phyloP scores from a whole-genome alignment of 2,888 invertebrate species.

The Cantharis lateralis region DNA sequence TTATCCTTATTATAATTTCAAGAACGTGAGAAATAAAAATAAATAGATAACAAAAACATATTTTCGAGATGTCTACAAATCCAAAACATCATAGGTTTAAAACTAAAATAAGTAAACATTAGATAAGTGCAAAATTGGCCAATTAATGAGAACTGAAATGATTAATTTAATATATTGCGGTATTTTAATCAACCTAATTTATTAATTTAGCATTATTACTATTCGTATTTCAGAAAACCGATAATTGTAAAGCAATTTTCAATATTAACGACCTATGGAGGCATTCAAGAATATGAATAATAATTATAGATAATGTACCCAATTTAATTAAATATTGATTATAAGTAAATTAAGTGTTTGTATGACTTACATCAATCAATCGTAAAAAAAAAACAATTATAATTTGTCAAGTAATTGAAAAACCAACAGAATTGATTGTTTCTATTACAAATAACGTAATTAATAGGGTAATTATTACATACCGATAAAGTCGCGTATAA shows the following conservation, averaged over 20 bases:
- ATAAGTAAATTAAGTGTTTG: not conserved
- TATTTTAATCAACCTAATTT: not conserved
- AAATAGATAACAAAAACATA: not conserved
- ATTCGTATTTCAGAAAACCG: not conserved
- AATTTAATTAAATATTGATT: not conserved
- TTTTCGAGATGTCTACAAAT: too few species aligned
- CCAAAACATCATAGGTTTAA: too few species aligned
- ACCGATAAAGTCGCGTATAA: not conserved
- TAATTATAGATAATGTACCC: not conserved
- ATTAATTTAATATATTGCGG: not conserved
- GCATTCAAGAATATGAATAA: not conserved
- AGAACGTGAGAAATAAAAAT: not conserved
- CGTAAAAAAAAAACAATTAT: not conserved
- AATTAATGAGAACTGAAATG: not conserved
- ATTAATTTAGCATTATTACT: not conserved
- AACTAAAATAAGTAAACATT: too few species aligned
- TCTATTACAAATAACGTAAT: not conserved
- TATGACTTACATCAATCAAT: not conserved
- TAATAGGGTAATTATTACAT: not conserved
- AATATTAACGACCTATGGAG: not conserved
- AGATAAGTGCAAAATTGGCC: too few species aligned
- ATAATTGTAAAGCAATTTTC: not conserved
- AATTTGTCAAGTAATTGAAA: not conserved
- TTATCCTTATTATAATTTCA: not conserved
- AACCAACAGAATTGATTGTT: not conserved